Conservation (phyloP, 1,140 invertebrate species). For the Bombus waltoni region DNA sequence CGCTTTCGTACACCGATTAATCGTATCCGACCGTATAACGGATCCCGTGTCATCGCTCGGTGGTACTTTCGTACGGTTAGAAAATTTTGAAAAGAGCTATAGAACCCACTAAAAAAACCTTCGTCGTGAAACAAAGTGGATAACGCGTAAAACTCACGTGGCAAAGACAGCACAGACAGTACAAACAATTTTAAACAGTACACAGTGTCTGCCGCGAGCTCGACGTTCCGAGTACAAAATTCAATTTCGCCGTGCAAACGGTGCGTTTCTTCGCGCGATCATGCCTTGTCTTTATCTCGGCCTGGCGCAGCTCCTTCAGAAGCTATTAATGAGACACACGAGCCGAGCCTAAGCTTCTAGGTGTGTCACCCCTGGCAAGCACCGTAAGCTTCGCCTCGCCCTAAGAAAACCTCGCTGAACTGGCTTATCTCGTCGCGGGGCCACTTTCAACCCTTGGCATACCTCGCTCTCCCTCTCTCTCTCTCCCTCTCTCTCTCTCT, state of each 20-base stretch:
- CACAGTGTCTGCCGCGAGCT: too few relatives aligned
- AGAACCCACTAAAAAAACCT: too few relatives aligned
- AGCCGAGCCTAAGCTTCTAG: not conserved
- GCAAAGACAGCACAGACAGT: too few relatives aligned
- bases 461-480: too few relatives aligned
- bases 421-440: slow-evolving; percentile 53
- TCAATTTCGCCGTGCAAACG: slow-evolving; percentile 10
- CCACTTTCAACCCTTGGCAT: slow-evolving; percentile 25
- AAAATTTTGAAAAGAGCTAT: too few relatives aligned
- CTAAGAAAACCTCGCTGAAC: slow-evolving; percentile 19
- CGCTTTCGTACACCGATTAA: too few relatives aligned
- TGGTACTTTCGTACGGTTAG: too few relatives aligned
- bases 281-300: slow-evolving; percentile 41
- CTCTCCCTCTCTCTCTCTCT: not conserved
- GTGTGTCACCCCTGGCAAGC: not conserved
- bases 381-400: slow-evolving; percentile 44
- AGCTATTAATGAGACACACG: slow-evolving; percentile 60
- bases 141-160: too few relatives aligned
- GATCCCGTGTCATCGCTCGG: too few relatives aligned
- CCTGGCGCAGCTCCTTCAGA: not conserved
- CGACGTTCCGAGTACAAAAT: slow-evolving; percentile 3
- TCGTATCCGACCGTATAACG: too few relatives aligned
- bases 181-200: too few relatives aligned
- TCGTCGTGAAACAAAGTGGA: too few relatives aligned
- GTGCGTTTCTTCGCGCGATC: slow-evolving; percentile 21